phyloP scores from a whole-genome alignment of 2,888 invertebrate species.

The Ormia ochracea region DNA sequence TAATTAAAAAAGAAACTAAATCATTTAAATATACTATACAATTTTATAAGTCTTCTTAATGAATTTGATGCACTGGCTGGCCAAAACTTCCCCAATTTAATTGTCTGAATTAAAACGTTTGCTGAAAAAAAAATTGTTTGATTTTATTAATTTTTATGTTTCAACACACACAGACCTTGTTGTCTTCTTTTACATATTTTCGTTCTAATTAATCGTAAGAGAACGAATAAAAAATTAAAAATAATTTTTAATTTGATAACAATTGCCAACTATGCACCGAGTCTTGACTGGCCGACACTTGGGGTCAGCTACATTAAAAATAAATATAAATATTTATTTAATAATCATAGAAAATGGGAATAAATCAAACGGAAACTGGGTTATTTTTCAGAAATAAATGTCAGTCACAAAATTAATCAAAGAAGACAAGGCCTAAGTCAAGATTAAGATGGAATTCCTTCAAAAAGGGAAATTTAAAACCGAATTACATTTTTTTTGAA shows the following conservation, averaged over 20 bases:
- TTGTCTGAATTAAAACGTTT: background rate
- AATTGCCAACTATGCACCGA: constrained; percentile 15
- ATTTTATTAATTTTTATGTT: background rate
- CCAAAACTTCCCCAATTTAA: background rate
- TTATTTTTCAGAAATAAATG: constrained; percentile 40
- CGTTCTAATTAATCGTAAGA: background rate
- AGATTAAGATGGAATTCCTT: background rate
- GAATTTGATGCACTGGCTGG: background rate
- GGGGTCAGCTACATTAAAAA: constrained; percentile 37
- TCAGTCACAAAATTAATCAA: constrained; percentile 1
- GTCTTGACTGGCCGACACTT: constrained; percentile 1
- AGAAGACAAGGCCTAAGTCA: background rate
- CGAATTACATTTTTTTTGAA: too few relatives aligned
- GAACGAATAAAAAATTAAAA: background rate
- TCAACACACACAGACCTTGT: background rate
- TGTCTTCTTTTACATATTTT: background rate
- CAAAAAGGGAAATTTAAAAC: background rate
- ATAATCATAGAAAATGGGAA: background rate
- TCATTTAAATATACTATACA: background rate
- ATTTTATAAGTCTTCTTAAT: background rate
- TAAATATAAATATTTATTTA: constrained; percentile 13
- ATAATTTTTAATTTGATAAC: constrained; percentile 26
- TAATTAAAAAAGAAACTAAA: background rate
- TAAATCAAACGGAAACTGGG: constrained; percentile 35
- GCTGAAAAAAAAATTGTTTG: too few relatives aligned